Base-by-base conservation (phyloP, 30 jellyfish, hydroid and myxozoan genomes). In the Morbakka virulenta region DNA sequence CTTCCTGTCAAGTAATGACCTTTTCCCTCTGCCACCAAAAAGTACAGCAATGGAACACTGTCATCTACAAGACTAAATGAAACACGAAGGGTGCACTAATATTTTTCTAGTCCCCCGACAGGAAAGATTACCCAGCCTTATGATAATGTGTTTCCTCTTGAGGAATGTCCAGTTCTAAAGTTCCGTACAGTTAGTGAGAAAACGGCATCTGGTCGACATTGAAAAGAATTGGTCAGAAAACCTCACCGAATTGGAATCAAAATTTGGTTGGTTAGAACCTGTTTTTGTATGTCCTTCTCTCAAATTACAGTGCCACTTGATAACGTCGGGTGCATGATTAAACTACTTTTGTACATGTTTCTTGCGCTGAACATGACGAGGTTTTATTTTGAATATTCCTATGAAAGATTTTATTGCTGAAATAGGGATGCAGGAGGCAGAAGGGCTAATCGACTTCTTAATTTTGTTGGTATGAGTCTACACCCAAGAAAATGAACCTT, bases 301-400 rank as follows among this genome's bases (percentile, higher is more conserved):
- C 87, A 81, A 48, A 3, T 70, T 51, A 72, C 87, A 24, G 32
- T 81, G 94, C 87, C 88, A 81, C 32, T 69, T 81, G 81, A 81
- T 71, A 13, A 81, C 17, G 52, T 22, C 53, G 14, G 71, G 88
- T 29, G 28, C 22, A 33, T 4, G 71, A 17, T 32, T n/a, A n/a
- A n/a, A 12, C 28, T 20, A 64, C 81, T 81, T 81, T 32, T 70
- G 81, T 13, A 12, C 32, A 13, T 64, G 50, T 65, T 35, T 69
- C 47, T 81, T 81, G 14, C 88, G 66, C 36, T 81, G 93, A 11
- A 69, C 87, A 35, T 69, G 52, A 14, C 94, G 22, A 31, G 71
- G 32, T 48, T 70, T 69, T 12, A 81, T 81, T 53, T 33, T 41
- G 35, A 29, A 81, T 34, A 9, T 29, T 22, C 82, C 53, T 3